Evolutionary conservation across 2,888 invertebrate species (phyloP).

Genomic region (Zele albiditarsus): DNA sequence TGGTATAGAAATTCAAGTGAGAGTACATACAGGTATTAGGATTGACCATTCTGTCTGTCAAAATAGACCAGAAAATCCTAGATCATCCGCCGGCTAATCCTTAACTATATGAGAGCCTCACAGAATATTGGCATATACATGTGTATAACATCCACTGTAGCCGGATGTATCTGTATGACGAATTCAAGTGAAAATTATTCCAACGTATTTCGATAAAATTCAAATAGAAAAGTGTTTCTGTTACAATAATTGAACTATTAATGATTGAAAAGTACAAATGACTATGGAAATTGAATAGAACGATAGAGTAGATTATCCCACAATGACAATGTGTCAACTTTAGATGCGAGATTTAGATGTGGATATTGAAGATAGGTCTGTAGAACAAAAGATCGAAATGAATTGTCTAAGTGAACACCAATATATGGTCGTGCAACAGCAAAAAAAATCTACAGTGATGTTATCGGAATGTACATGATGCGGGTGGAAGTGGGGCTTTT

Average conservation of each 20-base stretch:
- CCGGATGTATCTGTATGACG: conserved; percentile 33
- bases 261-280: neutral
- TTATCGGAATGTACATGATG: too few species aligned
- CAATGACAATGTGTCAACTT: conserved; percentile 5
- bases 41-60: conserved; percentile 51
- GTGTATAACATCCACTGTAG: conserved; percentile 7
- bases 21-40: conserved; percentile 18
- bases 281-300: neutral
- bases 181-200: neutral
- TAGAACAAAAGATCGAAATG: conserved; percentile 44
- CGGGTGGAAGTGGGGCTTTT: too few species aligned
- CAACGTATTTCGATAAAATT: neutral
- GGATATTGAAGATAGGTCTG: neutral
- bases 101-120: conserved; percentile 41
- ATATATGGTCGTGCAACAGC: conserved; percentile 48
- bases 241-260: neutral
- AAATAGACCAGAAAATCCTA: conserved; percentile 64
- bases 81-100: conserved; percentile 61
- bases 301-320: neutral
- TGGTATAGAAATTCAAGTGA: neutral
- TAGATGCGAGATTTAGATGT: neutral
- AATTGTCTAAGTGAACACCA: conserved; percentile 42
- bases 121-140: neutral
- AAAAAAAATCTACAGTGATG: conserved; percentile 48
- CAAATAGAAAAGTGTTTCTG: neutral